phyloP scores from a whole-genome alignment of 2,797 vertebrate species.

The Passerculus sandwichensis region DNA sequence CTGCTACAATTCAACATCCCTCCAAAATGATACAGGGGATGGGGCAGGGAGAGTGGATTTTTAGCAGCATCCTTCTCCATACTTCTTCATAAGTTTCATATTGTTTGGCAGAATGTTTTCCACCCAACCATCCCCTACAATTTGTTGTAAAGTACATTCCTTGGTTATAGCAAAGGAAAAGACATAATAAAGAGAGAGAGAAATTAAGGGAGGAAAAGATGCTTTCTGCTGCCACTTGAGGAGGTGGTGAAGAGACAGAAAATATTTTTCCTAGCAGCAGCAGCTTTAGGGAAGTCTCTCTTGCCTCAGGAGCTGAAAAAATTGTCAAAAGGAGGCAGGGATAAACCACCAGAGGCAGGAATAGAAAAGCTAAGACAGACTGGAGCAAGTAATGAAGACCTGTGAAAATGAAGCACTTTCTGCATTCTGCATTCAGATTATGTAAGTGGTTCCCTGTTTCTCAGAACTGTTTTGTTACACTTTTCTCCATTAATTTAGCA shows the following conservation, averaged over 20 bases:
- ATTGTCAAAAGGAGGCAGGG: neutral
- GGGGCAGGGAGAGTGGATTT: neutral
- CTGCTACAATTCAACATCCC: neutral
- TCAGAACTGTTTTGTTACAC: neutral
- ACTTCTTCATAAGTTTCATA: neutral
- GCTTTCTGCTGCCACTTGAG: neutral
- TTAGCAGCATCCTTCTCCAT: neutral
- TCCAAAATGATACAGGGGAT: neutral
- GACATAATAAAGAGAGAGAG: neutral
- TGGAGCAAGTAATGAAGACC: neutral
- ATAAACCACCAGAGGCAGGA: neutral
- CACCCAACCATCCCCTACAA: neutral
- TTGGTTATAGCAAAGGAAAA: neutral
- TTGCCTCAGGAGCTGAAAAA: neutral
- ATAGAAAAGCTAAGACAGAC: neutral
- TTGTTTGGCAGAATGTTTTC: neutral
- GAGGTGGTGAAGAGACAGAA: neutral
- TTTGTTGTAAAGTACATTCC: neutral
- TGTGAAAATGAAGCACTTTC: neutral
- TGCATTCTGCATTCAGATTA: neutral
- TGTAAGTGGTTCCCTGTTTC: neutral
- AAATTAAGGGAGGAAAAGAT: neutral
- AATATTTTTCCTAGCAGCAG: neutral
- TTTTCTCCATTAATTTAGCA: neutral
- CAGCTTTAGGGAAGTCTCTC: neutral